A percentile compares a stretch with the other conserved stretches of the same genome.
Conservation (phyloP, 2,888 invertebrate genomes). For the Neoitamus cyanurus region DNA sequence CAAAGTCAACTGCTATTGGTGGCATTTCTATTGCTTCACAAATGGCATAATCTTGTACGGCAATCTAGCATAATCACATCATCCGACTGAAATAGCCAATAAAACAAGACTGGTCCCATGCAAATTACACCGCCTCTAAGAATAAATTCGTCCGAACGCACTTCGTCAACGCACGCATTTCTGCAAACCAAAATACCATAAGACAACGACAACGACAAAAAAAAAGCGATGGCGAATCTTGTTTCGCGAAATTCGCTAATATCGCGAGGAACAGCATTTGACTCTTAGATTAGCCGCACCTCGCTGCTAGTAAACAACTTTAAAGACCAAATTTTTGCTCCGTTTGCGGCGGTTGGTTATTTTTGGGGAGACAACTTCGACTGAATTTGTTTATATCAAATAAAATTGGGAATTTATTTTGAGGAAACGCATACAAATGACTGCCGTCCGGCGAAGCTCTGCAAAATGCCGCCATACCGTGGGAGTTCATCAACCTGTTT, state of each 20-base stretch:
- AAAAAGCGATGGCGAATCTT: background rate
- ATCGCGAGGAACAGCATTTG: background rate
- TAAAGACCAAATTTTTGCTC: background rate
- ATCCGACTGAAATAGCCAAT: background rate
- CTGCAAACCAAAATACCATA: background rate
- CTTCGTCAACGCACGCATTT: background rate
- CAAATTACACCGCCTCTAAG: background rate
- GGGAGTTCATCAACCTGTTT: constrained; percentile 5
- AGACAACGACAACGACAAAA: background rate
- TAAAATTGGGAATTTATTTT: constrained; percentile 1
- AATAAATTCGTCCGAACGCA: background rate
- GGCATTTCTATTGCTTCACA: background rate
- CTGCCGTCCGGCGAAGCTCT: background rate
- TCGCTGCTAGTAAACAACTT: background rate
- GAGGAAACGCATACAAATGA: background rate
- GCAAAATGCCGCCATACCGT: background rate
- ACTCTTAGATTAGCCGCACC: constrained; percentile 1
- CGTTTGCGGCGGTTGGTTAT: background rate
- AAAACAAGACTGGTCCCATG: background rate
- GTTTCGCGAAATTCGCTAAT: background rate
- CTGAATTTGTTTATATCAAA: constrained; percentile 5
- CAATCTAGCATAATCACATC: constrained; percentile 1
- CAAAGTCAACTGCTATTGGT: background rate
- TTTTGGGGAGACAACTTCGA: background rate
- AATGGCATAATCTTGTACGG: background rate